These are phyloP conservation scores for Galeopterus variegatus DNA, from an alignment of 2,113 vertebrate genomes.

Conservation along the genomic window DNA sequence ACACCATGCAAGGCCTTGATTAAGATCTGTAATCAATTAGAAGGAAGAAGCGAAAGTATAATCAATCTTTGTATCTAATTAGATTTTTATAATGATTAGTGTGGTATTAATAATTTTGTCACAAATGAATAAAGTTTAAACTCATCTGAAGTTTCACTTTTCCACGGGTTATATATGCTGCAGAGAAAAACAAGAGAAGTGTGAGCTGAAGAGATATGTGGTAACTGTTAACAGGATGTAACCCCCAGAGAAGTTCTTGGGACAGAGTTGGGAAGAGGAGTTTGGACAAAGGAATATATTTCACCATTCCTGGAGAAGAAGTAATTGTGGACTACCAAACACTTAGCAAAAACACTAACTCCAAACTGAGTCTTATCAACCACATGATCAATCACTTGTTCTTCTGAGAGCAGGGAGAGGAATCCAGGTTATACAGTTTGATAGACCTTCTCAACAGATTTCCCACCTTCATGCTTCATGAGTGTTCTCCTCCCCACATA, in stretches of 20 bases:
- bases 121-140: constrained; percentile 50
- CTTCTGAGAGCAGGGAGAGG: neutral
- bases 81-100: constrained; percentile 48
- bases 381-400: neutral
- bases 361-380: neutral
- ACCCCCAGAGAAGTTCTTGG: neutral
- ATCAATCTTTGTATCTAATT: constrained; percentile 52
- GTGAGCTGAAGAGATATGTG: neutral
- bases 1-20: neutral
- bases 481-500: neutral
- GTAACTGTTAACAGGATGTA: neutral
- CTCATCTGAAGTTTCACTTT: neutral
- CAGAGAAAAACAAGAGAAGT: neutral
- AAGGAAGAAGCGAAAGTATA: constrained; percentile 49
- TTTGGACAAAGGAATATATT: neutral
- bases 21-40: constrained; percentile 58
- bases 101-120: constrained; percentile 54
- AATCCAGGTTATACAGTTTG: neutral
- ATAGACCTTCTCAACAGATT: neutral
- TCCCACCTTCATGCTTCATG: neutral
- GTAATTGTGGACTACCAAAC: neutral
- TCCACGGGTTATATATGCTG: neutral
- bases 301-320: neutral
- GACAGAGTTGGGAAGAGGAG: neutral
- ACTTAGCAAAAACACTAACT: neutral